These are phyloP conservation scores for Drosophila sp. DNA, from an alignment of 1,140 invertebrate genomes.

Conservation along the genomic window DNA sequence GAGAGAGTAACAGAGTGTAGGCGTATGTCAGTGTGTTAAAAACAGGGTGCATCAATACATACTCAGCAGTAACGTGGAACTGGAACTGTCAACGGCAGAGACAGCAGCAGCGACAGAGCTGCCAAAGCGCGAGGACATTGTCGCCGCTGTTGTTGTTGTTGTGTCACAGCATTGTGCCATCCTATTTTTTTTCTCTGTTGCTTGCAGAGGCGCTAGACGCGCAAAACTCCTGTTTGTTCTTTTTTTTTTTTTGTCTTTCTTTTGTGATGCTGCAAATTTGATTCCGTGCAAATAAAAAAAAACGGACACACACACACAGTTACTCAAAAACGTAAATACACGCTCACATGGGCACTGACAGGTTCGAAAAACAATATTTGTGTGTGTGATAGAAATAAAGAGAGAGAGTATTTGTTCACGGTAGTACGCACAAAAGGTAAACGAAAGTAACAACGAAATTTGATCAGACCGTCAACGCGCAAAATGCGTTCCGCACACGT, in stretches of 20 bases:
- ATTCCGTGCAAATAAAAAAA: not conserved
- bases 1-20: not conserved
- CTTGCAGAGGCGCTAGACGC: constrained; percentile 18
- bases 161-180: constrained; percentile 68
- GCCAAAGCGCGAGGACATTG: constrained; percentile 42
- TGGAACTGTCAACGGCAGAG: constrained; percentile 11
- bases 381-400: not conserved
- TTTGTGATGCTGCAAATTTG: constrained; percentile 3
- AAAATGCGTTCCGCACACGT: constrained; percentile 68
- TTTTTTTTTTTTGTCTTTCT: not conserved
- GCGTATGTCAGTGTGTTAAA: constrained; percentile 38
- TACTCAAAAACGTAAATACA: constrained; percentile 2
- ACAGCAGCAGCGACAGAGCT: no score
- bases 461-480: constrained; percentile 37
- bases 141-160: constrained; percentile 40
- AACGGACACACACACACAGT: constrained; percentile 8
- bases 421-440: constrained; percentile 45
- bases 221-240: constrained; percentile 4
- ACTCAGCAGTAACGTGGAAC: constrained; percentile 34
- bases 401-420: not conserved
- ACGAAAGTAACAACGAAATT: constrained; percentile 57
- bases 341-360: constrained; percentile 8
- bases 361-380: not conserved
- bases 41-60: constrained; percentile 44
- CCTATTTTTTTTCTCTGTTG: not conserved